phyloP scores from a whole-genome alignment of 2,797 vertebrate genomes.

The Mormyrops boulengeri region DNA sequence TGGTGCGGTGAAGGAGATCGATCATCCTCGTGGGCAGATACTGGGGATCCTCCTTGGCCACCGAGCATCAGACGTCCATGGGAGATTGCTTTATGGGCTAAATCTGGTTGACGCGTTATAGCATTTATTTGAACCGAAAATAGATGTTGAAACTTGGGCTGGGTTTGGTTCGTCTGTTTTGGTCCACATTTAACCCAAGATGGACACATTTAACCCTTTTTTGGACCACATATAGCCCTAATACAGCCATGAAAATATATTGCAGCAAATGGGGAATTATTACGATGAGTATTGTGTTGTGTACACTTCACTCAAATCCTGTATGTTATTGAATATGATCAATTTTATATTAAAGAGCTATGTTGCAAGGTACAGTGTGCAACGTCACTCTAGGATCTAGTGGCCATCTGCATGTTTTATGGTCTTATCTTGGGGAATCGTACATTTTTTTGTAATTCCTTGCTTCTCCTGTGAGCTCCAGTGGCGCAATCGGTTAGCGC shows the following conservation, averaged over 20 bases:
- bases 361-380: background rate
- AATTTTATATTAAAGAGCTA: background rate
- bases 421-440: background rate
- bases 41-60: background rate
- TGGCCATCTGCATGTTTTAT: background rate
- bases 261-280: background rate
- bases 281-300: background rate
- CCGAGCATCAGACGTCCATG: background rate
- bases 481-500: background rate
- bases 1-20: too few species aligned
- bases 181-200: background rate
- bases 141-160: background rate
- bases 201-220: background rate
- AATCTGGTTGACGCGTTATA: background rate
- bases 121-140: background rate
- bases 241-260: background rate
- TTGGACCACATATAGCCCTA: background rate
- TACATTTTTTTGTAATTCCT: background rate
- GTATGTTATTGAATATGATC: background rate
- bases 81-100: background rate
- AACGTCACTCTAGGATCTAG: background rate
- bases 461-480: background rate
- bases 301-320: background rate
- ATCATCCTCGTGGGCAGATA: too few species aligned
- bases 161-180: background rate